Base-by-base conservation (phyloP, 2,888 invertebrate genomes). In the Sinhomidia bicolor region DNA sequence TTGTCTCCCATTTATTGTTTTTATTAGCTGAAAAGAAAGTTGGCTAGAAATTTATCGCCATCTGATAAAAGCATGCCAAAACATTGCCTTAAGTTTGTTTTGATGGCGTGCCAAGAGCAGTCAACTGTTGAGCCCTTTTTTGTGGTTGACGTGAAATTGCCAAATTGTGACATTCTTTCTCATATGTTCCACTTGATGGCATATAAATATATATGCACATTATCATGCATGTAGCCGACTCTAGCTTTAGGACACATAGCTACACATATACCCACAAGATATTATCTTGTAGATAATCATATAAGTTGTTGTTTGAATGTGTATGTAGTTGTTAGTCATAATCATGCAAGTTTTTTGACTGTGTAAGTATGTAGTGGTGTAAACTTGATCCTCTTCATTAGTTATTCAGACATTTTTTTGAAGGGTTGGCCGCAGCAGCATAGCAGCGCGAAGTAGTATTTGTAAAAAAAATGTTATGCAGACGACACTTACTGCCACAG, bases 121-220 rank as follows among this genome's bases (percentile, higher is more conserved):
- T 88, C 88, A 88, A 88, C 88, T 88, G 88, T 88, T 88, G 88
- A 88, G 41, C 83, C 76, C 83, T 60, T 74, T 81, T 83, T 78
- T 65, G 83, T 57, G 83, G 83, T 88, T 83, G 88, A 88, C 78
- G 36, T 57, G 78, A 76, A 88, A 83, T 76, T 88, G 88, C 82
- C 78, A 83, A 88, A 88, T 88, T 88, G 87, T 88, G 81, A 88
- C 88, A 74, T 88, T 82, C 76, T 32, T 57, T 81, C n/a, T n/a
- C 87, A 81, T 87, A 80, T 54, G 54, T 36, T 68, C 20, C 62
- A 54, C 79, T 17, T 36, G 81, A 23, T 12, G n/a, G 36, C 60
- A 41, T 32, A 57, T 57, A 62, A 29, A 4, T 26, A 32, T 4
- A n/a, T 6, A 9, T 62, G 62, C n/a, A 29, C 62, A 12, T 62